phyloP scores from a whole-genome alignment of 2,113 vertebrate genomes.

The Aspidoscelis tigris region DNA sequence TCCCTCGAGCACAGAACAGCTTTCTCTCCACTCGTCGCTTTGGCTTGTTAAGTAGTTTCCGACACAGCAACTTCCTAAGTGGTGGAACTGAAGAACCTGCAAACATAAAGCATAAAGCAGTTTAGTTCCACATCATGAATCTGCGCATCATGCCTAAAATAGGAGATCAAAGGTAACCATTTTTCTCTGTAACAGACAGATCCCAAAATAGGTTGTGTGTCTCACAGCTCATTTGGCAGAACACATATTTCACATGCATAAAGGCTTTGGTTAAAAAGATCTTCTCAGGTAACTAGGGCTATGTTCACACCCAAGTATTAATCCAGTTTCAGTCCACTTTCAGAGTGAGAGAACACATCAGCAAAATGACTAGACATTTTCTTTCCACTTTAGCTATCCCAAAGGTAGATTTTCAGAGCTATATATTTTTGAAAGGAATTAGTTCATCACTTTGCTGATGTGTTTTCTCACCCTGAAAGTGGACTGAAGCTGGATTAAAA shows the following conservation, averaged over 20 bases:
- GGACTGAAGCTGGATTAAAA: no score
- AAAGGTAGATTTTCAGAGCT: no score
- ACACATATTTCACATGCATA: background rate
- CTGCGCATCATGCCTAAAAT: background rate
- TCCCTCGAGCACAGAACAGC: background rate
- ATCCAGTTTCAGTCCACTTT: no score
- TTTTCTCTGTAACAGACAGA: background rate
- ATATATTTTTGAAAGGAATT: no score
- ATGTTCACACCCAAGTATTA: no score
- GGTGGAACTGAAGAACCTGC: background rate
- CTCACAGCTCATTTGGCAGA: background rate
- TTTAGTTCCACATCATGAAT: background rate
- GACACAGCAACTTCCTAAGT: background rate
- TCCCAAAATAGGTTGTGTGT: background rate
- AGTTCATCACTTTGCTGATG: no score
- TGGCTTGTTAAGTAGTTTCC: background rate
- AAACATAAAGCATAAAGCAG: background rate
- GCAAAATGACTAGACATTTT: no score
- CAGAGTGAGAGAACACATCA: no score
- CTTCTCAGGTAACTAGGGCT: background rate
- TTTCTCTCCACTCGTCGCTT: background rate
- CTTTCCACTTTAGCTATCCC: no score
- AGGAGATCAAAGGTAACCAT: background rate
- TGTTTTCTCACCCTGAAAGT: no score
- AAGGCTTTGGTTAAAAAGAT: background rate